phyloP scores from a whole-genome alignment of 1,140 invertebrate species.

The Meloidogyne exigua region DNA sequence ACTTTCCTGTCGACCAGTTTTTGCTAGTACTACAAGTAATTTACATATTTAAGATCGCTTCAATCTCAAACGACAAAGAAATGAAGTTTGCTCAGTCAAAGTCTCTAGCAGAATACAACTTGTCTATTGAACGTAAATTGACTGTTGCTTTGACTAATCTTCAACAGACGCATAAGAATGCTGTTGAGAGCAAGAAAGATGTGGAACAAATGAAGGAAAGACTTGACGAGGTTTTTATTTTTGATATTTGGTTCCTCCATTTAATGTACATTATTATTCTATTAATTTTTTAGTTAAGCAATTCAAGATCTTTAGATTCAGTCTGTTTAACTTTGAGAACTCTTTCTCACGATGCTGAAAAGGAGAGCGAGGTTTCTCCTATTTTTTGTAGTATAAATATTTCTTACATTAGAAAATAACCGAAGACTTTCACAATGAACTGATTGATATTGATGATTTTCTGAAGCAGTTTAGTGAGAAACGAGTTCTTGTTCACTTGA shows the following conservation, averaged over 20 bases:
- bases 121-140: slow-evolving; percentile 37
- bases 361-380: slow-evolving; percentile 34
- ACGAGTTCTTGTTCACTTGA: slow-evolving; percentile 21
- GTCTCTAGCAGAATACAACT: slow-evolving; percentile 38
- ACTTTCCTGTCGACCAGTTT: too few relatives aligned
- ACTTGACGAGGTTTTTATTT: slow-evolving; percentile 17
- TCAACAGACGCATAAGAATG: slow-evolving; percentile 16
- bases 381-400: slow-evolving; percentile 4
- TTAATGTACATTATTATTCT: too few relatives aligned
- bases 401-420: slow-evolving; percentile 25
- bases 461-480: slow-evolving; percentile 33
- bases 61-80: slow-evolving; percentile 37
- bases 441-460: slow-evolving; percentile 32
- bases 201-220: slow-evolving; percentile 32
- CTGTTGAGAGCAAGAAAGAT: slow-evolving; percentile 24
- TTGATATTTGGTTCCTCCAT: too few relatives aligned
- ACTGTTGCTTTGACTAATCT: slow-evolving; percentile 23
- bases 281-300: slow-evolving; percentile 21
- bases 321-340: slow-evolving; percentile 30
- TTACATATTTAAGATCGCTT: slow-evolving; percentile 23
- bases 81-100: slow-evolving; percentile 42
- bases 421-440: slow-evolving; percentile 33
- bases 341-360: slow-evolving; percentile 33
- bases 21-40: too few relatives aligned
- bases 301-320: slow-evolving; percentile 31